Evolutionary conservation across 2,888 invertebrate species (phyloP), one percentile per base, ranked within the genome.

Genomic region (Patella pellucida): DNA sequence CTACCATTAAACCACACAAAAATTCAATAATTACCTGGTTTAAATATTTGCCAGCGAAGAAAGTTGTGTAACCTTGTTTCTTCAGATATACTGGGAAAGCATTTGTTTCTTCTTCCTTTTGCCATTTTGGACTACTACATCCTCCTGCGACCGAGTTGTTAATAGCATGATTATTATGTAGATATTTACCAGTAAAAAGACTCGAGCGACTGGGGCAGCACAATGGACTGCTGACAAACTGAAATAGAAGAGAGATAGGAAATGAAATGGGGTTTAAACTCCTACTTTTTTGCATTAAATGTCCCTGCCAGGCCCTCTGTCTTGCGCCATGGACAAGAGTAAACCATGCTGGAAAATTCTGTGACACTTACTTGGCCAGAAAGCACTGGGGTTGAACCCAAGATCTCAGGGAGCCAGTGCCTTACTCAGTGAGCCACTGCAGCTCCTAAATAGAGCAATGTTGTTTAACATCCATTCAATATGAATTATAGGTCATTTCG

Each of bases 31-130:
- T 79, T 87, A 95, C 97, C 93, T 95, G 93, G 92, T 98, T 98
- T 81, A 98, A 92, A 92, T 98, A 98, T 92, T 98, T 98, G 71
- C 98, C 97, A 83, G 96, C 96, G 90, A 96, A 98, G 89, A 97
- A 97, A 0, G 96, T 97, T 7, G 91, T 93, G 87, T 97, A 98
- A 11, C 92, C 92, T 0, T 93, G 93, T 0, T 92, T 88, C 74
- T 95, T 93, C 52, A 98, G 91, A 67, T 94, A 89, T 0, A 93
- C 92, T 0, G 95, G 95, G 85, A 97, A 94, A 1, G 95, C 94
- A 0, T 92, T 89, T 0, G 91, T 91, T 89, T 97, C 97, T 7
- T 92, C 90, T 7, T 89, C 87, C 16, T 91, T 87, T 85, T 93
- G 94, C 97, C 97, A 97, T 11, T 90, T 74, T 0, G 79, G 71